Evolutionary conservation across 1,140 invertebrate species (phyloP), one percentile per base, ranked within the genome.

Genomic region (Ostrea edulis): DNA sequence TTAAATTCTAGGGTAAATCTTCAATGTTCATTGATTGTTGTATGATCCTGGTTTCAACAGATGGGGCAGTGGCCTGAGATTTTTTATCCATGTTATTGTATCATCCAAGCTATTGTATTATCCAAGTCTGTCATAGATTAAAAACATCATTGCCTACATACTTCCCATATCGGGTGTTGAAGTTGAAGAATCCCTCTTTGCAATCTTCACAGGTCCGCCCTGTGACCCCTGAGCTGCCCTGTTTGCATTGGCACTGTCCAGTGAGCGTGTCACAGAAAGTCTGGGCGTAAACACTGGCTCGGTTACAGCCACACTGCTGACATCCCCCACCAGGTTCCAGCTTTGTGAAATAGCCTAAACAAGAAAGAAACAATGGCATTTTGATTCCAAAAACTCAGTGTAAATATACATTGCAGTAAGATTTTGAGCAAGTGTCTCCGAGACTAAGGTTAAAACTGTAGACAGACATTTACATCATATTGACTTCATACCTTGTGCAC

Each of bases 161-260:
- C 92, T n/a, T 89, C 86, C 92, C 91, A 44, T 77, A 53, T 53
- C 51, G 55, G 0, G 12, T 5, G 83, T 91, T 85, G 88, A 93
- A 94, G 2, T 77, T 82, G 86, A 90, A 94, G 87, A 88, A 93
- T 12, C 89, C 90, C n/a, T 87, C 86, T 25, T 90, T 29, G 90
- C 94, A 95, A 65, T 91, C 88, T 54, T 92, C 86, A 89, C 94
- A 95, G 25, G 90, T 89, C 58, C 82, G 71, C n/a, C 94, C 94
- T 58, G 90, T 91, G n/a, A 94, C 91, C 20, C 94, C 94, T 25
- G 91, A 86, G 44, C 88, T 87, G 22, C 92, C 92, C n/a, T 86
- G 87, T 58, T 92, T 92, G 88, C 94, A 99, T 87, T 98, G 97
- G 94, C 99, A 99, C 91, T 99, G 97, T 0, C 99, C 99, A 2